A percentile compares a stretch with the other conserved stretches of the same genome.
These are phyloP conservation scores for Drosophila rellima DNA, from an alignment of 2,888 invertebrate genomes.

Conservation along the genomic window DNA sequence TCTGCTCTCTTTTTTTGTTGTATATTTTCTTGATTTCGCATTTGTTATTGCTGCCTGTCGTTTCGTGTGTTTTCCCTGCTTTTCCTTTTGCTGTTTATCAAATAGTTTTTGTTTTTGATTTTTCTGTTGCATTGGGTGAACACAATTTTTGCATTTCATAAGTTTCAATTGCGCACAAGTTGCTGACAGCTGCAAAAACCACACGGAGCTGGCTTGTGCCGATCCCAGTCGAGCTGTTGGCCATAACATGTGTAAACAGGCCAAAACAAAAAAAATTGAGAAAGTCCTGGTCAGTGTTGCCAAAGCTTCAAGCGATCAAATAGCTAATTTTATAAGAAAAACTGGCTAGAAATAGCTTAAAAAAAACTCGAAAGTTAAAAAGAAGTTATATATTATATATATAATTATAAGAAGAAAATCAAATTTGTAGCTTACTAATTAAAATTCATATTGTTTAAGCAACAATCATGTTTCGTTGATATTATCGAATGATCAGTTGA, in stretches of 20 bases:
- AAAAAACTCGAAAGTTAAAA: too few relatives aligned
- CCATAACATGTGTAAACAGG: slow-evolving; percentile 77
- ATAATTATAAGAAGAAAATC: too few relatives aligned
- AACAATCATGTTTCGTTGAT: too few relatives aligned
- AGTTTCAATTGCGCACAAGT: slow-evolving; percentile 78
- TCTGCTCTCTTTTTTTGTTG: slow-evolving; percentile 1
- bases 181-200: slow-evolving; percentile 69
- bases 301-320: neutral
- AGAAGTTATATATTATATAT: too few relatives aligned
- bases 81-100: slow-evolving; percentile 5
- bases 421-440: too few relatives aligned
- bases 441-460: too few relatives aligned
- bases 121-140: slow-evolving; percentile 29
- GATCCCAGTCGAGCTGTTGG: slow-evolving; percentile 55
- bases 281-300: slow-evolving; percentile 3
- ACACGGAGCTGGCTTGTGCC: slow-evolving; percentile 17
- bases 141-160: slow-evolving; percentile 69
- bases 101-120: slow-evolving; percentile 11
- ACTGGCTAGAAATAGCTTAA: neutral
- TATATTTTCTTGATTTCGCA: slow-evolving; percentile 48
- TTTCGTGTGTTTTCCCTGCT: slow-evolving; percentile 24
- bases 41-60: slow-evolving; percentile 62
- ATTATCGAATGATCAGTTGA: too few relatives aligned
- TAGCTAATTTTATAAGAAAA: neutral
- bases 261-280: slow-evolving; percentile 18